Evolutionary conservation across 2,113 vertebrate genomes (phyloP), one percentile per base, ranked within the genome.

Genomic region (Beaufortia kweichowensis): DNA sequence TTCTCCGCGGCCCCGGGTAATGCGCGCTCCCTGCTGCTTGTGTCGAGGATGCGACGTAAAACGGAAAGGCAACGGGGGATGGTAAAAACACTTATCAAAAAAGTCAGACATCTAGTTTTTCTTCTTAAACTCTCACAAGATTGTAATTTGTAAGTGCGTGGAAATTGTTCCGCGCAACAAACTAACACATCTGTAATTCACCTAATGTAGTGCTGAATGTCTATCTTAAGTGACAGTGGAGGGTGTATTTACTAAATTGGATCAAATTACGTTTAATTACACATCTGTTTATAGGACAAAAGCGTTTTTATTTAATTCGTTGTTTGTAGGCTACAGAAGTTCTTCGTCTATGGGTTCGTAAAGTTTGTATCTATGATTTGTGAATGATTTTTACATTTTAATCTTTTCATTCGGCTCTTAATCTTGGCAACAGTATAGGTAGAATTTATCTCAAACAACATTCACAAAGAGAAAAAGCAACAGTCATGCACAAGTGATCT

Each of bases 11-110:
- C 39, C 46, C 41, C 57, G 63, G 64, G 75, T 55, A 55, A 56
- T 80, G 64, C 73, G 48, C 21, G 66, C 65, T 76, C 59, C 73
- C 73, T 57, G 66, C 79, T 76, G 79, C 67, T 76, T 41, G 53
- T 59, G 53, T 41, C 35, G 68, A 71, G 68, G 67, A 68, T 50
- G 75, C 39, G 59, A 73, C 68, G 73, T 64, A 39, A 76, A 76
- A 19, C 48, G 53, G 26, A 46, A 70, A 66, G 68, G 33, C 66
- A 65, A 56, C 33, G 60, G 56, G 78, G 64, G 77, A 28, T 31
- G 31, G 39, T 48, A 31, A 62, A 66, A 46, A 56, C 41, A 23
- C 35, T 31, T 67, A 67, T 53, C 63, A 41, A 56, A 57, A 76
- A 75, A 46, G 66, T 55, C 33, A 23, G 3, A 33, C 66, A 69